phyloP scores from a whole-genome alignment of 2,888 invertebrate genomes.

The Pogonocherus hispidulus region DNA sequence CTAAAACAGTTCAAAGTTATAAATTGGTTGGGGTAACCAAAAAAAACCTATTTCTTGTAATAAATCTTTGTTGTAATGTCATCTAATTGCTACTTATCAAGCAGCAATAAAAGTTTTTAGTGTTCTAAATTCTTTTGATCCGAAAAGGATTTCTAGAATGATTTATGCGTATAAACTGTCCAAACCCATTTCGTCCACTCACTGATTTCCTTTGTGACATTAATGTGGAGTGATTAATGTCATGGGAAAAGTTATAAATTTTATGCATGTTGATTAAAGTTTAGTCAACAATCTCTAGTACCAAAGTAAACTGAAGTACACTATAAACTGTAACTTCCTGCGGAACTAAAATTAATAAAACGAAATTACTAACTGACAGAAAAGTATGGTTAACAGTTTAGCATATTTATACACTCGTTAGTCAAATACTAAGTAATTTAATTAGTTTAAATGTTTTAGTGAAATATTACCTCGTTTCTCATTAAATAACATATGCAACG shows the following conservation, averaged over 20 bases:
- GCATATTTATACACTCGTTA: too few relatives aligned
- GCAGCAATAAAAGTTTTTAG: too few relatives aligned
- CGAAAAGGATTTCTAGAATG: not conserved
- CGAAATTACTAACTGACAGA: not conserved
- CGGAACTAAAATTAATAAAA: slow-evolving; percentile 1
- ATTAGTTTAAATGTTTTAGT: too few relatives aligned
- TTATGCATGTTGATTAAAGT: slow-evolving; percentile 13
- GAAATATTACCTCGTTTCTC: too few relatives aligned
- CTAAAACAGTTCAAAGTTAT: too few relatives aligned
- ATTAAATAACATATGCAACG: too few relatives aligned
- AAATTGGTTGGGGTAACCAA: too few relatives aligned
- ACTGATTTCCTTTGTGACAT: slow-evolving; percentile 24
- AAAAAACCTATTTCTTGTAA: too few relatives aligned
- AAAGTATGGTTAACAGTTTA: too few relatives aligned
- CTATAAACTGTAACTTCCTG: not conserved
- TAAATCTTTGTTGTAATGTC: too few relatives aligned
- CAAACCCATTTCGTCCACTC: slow-evolving; percentile 3
- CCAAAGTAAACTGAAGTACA: slow-evolving; percentile 4
- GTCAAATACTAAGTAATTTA: too few relatives aligned
- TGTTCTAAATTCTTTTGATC: not conserved
- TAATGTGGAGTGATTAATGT: slow-evolving; percentile 22
- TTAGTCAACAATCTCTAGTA: not conserved
- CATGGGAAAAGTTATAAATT: slow-evolving; percentile 9
- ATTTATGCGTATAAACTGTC: slow-evolving; percentile 22
- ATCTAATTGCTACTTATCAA: too few relatives aligned